Evolutionary conservation across 2,113 vertebrate genomes (phyloP).

Genomic region (Urocynchramus pylzowi): DNA sequence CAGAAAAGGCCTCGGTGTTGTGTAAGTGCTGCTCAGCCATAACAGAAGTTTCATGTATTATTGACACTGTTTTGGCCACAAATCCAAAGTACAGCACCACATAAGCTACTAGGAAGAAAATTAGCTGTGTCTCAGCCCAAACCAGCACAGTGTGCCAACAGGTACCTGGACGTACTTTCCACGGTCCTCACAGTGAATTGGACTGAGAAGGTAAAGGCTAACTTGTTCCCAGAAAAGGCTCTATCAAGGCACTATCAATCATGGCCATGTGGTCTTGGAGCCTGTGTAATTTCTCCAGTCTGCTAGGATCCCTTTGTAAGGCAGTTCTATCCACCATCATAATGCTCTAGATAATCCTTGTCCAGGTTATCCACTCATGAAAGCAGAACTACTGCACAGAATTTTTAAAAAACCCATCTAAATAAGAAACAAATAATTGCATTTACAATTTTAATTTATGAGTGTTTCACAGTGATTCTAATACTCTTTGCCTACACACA

Average conservation of each 20-base stretch:
- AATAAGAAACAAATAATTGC: neutral
- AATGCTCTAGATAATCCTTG: neutral
- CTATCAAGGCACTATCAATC: neutral
- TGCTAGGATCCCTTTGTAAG: neutral
- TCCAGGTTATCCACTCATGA: neutral
- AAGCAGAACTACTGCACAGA: neutral
- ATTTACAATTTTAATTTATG: neutral
- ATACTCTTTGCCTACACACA: neutral
- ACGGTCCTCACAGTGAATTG: neutral
- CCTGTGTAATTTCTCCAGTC: neutral
- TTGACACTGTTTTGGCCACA: neutral
- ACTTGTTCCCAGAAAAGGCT: neutral
- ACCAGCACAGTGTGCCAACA: neutral
- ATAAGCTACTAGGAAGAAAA: neutral
- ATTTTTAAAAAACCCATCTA: rapidly evolving
- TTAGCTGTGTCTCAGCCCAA: neutral
- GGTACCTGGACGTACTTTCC: too few species aligned
- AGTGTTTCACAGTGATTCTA: neutral
- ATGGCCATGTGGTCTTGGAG: neutral
- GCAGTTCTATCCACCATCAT: neutral
- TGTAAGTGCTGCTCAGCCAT: neutral
- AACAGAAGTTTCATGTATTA: neutral
- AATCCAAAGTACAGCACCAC: neutral
- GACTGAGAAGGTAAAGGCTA: neutral
- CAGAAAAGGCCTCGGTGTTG: neutral